Evolutionary conservation across 1,140 invertebrate genomes (phyloP), one percentile per base, ranked within the genome.

Genomic region (Macrobrachium nipponense): DNA sequence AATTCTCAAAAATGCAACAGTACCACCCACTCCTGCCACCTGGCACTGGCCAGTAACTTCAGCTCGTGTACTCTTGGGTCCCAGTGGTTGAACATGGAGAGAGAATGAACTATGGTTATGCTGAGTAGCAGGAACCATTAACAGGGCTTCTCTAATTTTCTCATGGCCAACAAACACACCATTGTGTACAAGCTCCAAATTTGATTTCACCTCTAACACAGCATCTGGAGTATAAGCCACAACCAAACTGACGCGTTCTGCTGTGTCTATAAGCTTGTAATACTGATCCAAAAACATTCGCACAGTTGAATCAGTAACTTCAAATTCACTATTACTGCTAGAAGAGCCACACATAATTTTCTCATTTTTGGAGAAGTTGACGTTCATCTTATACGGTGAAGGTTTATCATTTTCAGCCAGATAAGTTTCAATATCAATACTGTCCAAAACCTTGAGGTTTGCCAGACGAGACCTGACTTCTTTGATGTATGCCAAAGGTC

Each of bases 181-280:
- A 61, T 66, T 80, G 36, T 36, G 43, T 61, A 86, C 62, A n/a
- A 59, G 44, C 17, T 15, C 36, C 18, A 86, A 8, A 61, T 18
- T 62, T 20, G 84, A 86, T 51, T 86, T 86, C 17, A 86, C 70
- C 58, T 86, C 76, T 14, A 86, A 60, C n/a, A 80, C 84, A 75
- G 84, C 84, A 75, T 86, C 84, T 43, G 84, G 84, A 20, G 84
- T 86, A 61, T 86, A 86, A 43, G 84, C 84, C 51, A 78, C 84
- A 51, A 86, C 75, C 18, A 86, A 68, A 60, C 62, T 80, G n/a
- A 27, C 44, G 18, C 84, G 84, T 17, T 86, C 44, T 27, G 77
- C 77, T 11, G 84, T 80, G 70, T 86, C 84, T 51, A 86, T 86
- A 23, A 86, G 84, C 20, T 58, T 43, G 64, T 86, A 86, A 60